These are phyloP conservation scores for Marasmarcha lunaedactyla DNA, from an alignment of 2,888 invertebrate species.

Conservation along the genomic window DNA sequence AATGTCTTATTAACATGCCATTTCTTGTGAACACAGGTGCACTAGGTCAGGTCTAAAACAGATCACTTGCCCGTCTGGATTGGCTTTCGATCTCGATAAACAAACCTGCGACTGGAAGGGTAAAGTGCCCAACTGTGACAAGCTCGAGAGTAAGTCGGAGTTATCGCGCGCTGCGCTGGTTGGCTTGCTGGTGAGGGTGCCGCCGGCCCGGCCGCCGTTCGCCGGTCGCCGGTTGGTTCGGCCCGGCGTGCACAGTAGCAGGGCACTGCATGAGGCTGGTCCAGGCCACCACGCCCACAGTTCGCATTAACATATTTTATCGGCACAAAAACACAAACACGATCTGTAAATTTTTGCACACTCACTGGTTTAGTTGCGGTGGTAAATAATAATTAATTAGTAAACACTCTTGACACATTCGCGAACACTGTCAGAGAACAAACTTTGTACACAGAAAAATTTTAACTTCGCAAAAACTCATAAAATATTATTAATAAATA, in stretches of 20 bases:
- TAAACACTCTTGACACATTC: too few species aligned
- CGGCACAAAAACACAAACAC: background rate
- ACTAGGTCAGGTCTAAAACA: conserved; percentile 95
- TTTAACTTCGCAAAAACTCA: too few species aligned
- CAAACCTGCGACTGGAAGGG: conserved; percentile 99
- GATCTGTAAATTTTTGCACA: too few species aligned
- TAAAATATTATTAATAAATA: too few species aligned
- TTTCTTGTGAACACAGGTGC: conserved; percentile 81
- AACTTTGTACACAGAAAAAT: too few species aligned
- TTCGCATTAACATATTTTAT: conserved; percentile 41
- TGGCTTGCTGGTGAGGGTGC: conserved; percentile 62
- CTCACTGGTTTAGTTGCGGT: too few species aligned
- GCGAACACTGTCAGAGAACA: too few species aligned
- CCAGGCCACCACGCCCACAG: conserved; percentile 24
- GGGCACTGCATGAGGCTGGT: conserved; percentile 64
- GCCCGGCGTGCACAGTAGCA: conserved; percentile 64
- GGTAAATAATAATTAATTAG: too few species aligned
- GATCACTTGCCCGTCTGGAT: conserved; percentile 96
- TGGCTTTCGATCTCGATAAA: conserved; percentile 97
- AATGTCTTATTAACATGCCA: conserved; percentile 50
- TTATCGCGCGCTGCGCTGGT: conserved; percentile 59
- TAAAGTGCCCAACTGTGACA: conserved; percentile 96
- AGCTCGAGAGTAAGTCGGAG: conserved; percentile 92
- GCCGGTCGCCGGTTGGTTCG: conserved; percentile 65
- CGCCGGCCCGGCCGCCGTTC: conserved; percentile 57